phyloP scores from a whole-genome alignment of 2,113 vertebrate species.

The Petrocephalus zakoni region DNA sequence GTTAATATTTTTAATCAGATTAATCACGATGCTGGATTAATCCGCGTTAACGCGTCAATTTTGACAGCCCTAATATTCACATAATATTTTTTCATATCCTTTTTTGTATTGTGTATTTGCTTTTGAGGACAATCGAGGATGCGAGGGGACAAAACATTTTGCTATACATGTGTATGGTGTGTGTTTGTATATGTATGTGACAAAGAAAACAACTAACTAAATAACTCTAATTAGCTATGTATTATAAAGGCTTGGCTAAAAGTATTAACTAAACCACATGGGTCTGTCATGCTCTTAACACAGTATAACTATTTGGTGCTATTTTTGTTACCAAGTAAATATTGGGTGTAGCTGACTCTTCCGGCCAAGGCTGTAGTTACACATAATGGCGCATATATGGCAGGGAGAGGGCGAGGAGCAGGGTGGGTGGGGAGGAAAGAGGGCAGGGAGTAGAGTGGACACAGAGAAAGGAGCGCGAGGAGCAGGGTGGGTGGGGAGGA shows the following conservation, averaged over 20 bases:
- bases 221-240: not conserved
- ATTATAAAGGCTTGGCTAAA: not conserved
- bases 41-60: no score
- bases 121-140: not conserved
- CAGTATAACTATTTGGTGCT: not conserved
- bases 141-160: not conserved
- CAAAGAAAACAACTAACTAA: not conserved
- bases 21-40: no score
- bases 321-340: not conserved
- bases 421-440: not conserved
- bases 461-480: not conserved
- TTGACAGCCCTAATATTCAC: no score
- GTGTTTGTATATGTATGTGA: not conserved
- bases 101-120: not conserved
- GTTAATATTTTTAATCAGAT: no score
- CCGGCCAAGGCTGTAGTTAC: constrained; percentile 2
- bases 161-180: not conserved
- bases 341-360: not conserved
- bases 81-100: not conserved
- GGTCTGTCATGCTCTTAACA: not conserved
- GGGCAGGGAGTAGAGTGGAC: not conserved
- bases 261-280: not conserved
- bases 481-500: not conserved
- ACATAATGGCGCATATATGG: not conserved
- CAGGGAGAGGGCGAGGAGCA: not conserved